phyloP scores from a whole-genome alignment of 2,113 vertebrate genomes.

The Hemiscyllium ocellatum region DNA sequence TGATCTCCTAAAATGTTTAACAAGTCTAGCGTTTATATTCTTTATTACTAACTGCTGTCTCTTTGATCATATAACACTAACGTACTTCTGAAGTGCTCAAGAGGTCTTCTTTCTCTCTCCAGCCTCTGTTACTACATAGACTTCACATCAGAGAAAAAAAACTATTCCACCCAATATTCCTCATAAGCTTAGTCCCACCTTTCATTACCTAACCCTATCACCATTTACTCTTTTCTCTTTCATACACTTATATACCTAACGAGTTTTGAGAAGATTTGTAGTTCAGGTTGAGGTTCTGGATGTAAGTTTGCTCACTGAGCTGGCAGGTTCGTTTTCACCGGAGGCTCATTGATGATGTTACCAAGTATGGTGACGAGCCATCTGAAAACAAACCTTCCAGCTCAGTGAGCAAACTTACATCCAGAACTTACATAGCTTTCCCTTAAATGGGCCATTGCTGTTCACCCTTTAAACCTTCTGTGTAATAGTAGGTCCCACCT shows the following conservation, averaged over 20 bases:
- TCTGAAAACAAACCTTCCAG: no score
- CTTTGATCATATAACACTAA: background rate
- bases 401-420: no score
- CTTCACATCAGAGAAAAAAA: background rate
- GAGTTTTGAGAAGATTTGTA: no score
- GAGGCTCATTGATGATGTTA: no score
- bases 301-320: no score
- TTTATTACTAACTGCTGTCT: background rate
- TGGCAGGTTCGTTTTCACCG: no score
- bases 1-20: background rate
- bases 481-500: background rate
- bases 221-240: background rate
- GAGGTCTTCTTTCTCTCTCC: background rate
- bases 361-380: no score
- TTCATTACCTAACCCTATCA: background rate
- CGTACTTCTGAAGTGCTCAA: background rate
- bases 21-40: background rate
- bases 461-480: background rate
- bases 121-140: background rate
- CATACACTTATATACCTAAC: background rate
- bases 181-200: background rate
- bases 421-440: background rate
- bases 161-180: background rate
- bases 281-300: no score
- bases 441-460: background rate